These are phyloP conservation scores for Aethes cnicana DNA, from an alignment of 2,888 invertebrate species.

Conservation along the genomic window DNA sequence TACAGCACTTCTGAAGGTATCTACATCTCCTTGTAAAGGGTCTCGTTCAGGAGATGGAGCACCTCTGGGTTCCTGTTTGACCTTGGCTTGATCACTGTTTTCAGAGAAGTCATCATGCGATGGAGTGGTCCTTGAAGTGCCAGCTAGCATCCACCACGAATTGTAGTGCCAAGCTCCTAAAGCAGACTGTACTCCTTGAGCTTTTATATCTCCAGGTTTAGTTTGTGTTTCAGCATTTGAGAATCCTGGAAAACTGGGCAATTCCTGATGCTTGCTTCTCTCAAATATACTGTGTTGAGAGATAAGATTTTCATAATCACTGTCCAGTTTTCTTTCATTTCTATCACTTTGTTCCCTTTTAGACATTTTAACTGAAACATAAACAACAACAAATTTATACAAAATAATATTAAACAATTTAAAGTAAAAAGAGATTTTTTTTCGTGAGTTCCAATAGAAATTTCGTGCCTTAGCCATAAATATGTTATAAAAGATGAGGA, in stretches of 20 bases:
- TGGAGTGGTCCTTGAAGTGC: conserved; percentile 72
- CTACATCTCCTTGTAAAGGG: conserved; percentile 64
- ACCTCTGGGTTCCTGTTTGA: conserved; percentile 73
- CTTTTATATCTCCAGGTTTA: conserved; percentile 71
- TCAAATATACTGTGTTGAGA: conserved; percentile 79
- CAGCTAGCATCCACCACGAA: conserved; percentile 81
- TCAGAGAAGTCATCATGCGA: conserved; percentile 75
- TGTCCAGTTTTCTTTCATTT: conserved; percentile 75
- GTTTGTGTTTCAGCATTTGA: conserved; percentile 80
- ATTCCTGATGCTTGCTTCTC: conserved; percentile 70
- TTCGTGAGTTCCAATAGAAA: too few species aligned
- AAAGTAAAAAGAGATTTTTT: neutral
- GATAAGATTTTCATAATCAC: conserved; percentile 77
- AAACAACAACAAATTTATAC: neutral
- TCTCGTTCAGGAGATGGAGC: conserved; percentile 72
- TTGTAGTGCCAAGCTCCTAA: conserved; percentile 79
- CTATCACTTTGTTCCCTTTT: conserved; percentile 76
- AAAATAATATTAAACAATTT: neutral
- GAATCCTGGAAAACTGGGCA: conserved; percentile 78
- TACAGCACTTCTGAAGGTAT: conserved; percentile 59
- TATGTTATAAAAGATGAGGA: conserved; percentile 13
- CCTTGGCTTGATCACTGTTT: conserved; percentile 69
- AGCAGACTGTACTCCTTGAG: conserved; percentile 64
- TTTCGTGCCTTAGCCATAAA: too few species aligned
- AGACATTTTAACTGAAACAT: conserved; percentile 60